Base-by-base conservation (phyloP, 2,797 vertebrate species). In the Cuculus canorus region DNA sequence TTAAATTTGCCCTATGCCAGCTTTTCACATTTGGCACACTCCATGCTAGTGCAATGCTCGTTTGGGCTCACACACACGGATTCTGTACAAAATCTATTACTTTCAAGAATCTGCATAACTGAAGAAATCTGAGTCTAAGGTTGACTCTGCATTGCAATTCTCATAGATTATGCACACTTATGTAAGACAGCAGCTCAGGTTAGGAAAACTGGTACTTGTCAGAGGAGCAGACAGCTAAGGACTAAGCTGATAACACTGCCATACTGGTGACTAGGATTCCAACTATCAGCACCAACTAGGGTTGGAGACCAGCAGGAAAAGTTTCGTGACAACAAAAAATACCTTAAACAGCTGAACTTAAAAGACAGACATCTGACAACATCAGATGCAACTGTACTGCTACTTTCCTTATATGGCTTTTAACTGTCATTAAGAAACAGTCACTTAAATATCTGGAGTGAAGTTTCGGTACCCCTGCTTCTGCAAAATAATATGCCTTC, bases 61-160 rank as follows among this genome's bases (percentile, higher is more conserved):
- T 28, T 37, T 32, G 28, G 25, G 17, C 11, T 78, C 21, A 73
- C 1, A 1, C 6, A 53, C 3, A 1, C 1, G 3, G 13, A 21
- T 47, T 88, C 77, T 45, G 10, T 45, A 35, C 7, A 60, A 17
- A 64, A 22, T 15, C 56, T 54, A 22, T 9, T 35, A 73, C 27
- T 60, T 61, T 43, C 25, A 57, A 25, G 22, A 75, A 56, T 39
- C 59, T 35, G 21, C 23, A 68, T 0, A 53, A 27, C 24, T 76
- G 54, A 50, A 83, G 13, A 48, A 56, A 28, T 47, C 10, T 22
- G 41, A 4, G 24, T 47, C 28, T 68, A 24, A 85, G 30, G 7
- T 14, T 9, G 10, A 30, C 33, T 39, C 45, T 14, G 22, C 69
- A 64, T 8, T 9, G n/a, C 32, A 86, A 32, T 18, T 52, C 11